Percentiles rank a stretch among this genome's conserved stretches.
Conservation (phyloP, 1,140 invertebrate species). For the Drosophila miranda region DNA sequence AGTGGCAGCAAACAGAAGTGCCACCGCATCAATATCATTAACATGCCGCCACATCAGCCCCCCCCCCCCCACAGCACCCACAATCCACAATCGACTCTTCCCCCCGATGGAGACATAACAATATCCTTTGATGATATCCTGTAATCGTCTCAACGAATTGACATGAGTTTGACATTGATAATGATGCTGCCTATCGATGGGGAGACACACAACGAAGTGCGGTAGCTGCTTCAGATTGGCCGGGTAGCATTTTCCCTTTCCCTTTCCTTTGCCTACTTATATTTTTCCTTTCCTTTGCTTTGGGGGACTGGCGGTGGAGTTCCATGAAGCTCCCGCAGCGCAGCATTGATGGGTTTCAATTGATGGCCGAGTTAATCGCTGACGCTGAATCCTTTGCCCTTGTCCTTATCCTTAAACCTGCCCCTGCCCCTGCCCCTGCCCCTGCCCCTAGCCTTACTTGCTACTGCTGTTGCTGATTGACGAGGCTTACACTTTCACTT, state of each 20-base stretch:
- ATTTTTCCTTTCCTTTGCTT: no score
- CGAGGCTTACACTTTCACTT: constrained; percentile 48
- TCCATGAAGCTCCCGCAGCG: constrained; percentile 14
- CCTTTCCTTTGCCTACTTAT: no score
- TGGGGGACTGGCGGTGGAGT: no score
- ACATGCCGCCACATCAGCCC: constrained; percentile 20
- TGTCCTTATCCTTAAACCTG: no score
- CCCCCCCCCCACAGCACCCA: constrained; percentile 6
- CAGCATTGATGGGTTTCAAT: constrained; percentile 8
- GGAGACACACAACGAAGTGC: no score
- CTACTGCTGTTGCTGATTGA: constrained; percentile 29
- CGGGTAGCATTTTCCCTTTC: no score
- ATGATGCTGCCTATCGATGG: constrained; percentile 26
- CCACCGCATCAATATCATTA: constrained; percentile 51
- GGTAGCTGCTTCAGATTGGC: no score
- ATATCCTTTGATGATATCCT: constrained; percentile 78
- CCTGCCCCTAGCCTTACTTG: background rate
- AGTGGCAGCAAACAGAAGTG: constrained; percentile 29
- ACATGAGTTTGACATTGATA: constrained; percentile 79
- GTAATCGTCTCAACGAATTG: constrained; percentile 74
- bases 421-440: background rate
- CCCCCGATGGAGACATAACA: constrained; percentile 73
- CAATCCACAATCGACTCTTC: constrained; percentile 1
- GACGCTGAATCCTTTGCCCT: constrained; percentile 22
- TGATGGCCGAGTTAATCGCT: constrained; percentile 34